Evolutionary conservation across 2,113 vertebrate genomes (phyloP).

Genomic region (Oreamnos americanus): DNA sequence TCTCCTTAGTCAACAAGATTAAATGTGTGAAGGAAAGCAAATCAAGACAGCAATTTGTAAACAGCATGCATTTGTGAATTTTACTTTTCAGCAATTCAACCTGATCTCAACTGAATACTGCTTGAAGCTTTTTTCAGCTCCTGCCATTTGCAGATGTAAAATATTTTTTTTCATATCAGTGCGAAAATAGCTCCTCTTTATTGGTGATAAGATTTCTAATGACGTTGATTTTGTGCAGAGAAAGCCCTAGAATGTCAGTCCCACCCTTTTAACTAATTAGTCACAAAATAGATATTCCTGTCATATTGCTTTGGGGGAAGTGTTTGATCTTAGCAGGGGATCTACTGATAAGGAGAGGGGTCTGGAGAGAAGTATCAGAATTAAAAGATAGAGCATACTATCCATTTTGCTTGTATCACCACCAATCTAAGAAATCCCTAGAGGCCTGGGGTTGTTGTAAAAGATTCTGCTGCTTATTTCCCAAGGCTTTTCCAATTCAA

Average conservation of each 20-base stretch:
- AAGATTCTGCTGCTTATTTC: background rate
- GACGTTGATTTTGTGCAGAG: background rate
- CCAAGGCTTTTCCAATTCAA: background rate
- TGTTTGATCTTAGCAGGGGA: slow-evolving; percentile 6
- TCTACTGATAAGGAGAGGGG: background rate
- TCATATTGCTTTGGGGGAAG: background rate
- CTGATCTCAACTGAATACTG: background rate
- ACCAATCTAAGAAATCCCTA: background rate
- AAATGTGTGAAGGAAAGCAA: background rate
- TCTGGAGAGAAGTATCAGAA: slow-evolving; percentile 14
- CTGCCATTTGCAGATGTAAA: background rate
- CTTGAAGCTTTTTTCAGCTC: background rate
- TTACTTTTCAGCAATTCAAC: background rate
- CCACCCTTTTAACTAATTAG: background rate
- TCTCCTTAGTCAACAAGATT: background rate
- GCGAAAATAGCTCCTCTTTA: background rate
- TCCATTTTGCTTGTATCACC: fast-evolving
- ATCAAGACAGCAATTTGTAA: background rate
- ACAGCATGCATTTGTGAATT: background rate
- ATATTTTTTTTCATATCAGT: background rate
- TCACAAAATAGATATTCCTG: background rate
- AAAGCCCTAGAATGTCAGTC: background rate
- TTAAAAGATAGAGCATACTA: background rate
- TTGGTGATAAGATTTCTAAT: background rate
- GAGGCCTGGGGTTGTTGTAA: background rate